Evolutionary conservation across 2,888 invertebrate species (phyloP).

Genomic region (Erpobdella octoculata): DNA sequence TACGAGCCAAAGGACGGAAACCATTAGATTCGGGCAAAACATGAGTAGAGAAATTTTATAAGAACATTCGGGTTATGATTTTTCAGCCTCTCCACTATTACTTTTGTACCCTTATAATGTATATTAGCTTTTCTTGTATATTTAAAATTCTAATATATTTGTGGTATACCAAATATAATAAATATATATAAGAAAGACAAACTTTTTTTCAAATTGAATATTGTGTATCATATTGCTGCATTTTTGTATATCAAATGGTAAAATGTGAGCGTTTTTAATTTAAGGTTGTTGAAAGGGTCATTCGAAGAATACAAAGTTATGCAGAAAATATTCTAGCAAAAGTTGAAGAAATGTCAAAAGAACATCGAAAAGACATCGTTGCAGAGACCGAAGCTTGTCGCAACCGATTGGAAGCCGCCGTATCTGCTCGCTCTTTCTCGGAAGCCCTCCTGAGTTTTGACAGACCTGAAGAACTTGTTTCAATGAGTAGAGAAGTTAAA

Average conservation of each 20-base stretch:
- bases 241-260: no score
- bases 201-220: not conserved
- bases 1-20: no score
- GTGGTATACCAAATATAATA: not conserved
- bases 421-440: conserved; percentile 34
- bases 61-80: no score
- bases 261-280: not conserved
- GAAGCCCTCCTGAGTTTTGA: conserved; percentile 37
- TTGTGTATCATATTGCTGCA: no score
- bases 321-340: conserved; percentile 37
- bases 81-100: no score
- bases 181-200: not conserved
- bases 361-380: conserved; percentile 35
- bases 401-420: conserved; percentile 34
- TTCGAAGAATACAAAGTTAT: conserved; percentile 35
- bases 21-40: no score
- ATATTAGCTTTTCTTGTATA: no score
- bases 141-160: not conserved
- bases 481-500: conserved; percentile 35
- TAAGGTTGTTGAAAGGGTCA: conserved; percentile 33
- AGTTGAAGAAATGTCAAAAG: conserved; percentile 38
- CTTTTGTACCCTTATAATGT: no score
- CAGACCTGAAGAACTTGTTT: conserved; percentile 38
- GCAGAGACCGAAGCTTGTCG: conserved; percentile 32
- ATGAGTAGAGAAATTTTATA: no score